Percentiles rank a stretch among this genome's conserved stretches.
phyloP scores from a whole-genome alignment of 2,797 vertebrate species.

The Mycteria americana region DNA sequence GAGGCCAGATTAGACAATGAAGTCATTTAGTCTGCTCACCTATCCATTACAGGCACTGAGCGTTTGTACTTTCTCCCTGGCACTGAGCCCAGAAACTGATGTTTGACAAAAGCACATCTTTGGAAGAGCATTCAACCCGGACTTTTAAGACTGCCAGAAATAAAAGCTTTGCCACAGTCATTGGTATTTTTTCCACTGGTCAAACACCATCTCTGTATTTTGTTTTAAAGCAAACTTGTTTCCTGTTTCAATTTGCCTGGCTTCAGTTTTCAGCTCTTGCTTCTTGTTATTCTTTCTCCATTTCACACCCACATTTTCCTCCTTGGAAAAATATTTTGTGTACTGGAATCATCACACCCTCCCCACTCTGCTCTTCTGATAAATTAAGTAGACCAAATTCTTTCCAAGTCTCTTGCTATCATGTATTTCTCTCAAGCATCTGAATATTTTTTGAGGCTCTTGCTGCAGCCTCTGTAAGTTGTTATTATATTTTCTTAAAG shows the following conservation, averaged over 20 bases:
- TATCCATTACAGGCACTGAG: conserved; percentile 11
- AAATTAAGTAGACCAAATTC: neutral
- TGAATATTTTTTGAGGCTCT: neutral
- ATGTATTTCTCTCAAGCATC: neutral
- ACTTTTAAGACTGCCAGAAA: neutral
- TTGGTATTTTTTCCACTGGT: neutral
- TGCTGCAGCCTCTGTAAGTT: neutral
- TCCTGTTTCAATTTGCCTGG: neutral
- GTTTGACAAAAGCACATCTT: conserved; percentile 12
- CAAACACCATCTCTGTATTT: neutral
- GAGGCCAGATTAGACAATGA: conserved; percentile 2
- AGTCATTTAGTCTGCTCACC: conserved; percentile 35
- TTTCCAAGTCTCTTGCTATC: neutral
- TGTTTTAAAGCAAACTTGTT: neutral
- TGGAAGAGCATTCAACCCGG: neutral
- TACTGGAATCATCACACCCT: neutral
- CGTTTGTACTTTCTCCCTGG: conserved; percentile 1
- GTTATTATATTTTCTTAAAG: neutral
- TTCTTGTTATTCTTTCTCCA: neutral
- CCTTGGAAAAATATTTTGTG: neutral
- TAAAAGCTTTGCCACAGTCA: neutral
- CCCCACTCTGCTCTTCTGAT: neutral
- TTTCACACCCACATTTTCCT: neutral
- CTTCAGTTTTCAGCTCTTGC: neutral
- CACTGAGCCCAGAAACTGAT: conserved; percentile 13